Conservation (phyloP, 2,113 vertebrate genomes). For the Lycaon pictus region DNA sequence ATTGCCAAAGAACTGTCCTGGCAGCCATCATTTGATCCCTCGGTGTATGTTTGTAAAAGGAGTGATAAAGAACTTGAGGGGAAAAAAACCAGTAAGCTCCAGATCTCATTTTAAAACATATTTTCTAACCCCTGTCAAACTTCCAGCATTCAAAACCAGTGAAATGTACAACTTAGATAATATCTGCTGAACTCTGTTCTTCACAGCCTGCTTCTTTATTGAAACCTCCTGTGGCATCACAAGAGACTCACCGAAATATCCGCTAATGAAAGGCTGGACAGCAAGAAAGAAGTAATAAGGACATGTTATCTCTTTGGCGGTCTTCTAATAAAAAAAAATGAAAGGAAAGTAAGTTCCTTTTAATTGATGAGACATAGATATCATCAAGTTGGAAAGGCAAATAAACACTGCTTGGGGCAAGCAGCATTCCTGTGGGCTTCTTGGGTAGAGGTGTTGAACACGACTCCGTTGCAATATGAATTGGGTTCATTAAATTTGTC, state of each 20-base stretch:
- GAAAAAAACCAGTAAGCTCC: slow-evolving; percentile 26
- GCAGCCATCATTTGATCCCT: slow-evolving; percentile 19
- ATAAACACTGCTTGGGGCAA: slow-evolving; percentile 36
- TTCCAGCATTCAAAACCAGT: slow-evolving; percentile 17
- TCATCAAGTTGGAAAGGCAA: slow-evolving; percentile 66
- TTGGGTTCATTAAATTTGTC: slow-evolving; percentile 35
- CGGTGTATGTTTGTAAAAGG: neutral
- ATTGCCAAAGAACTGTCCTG: neutral
- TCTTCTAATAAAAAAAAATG: slow-evolving; percentile 77
- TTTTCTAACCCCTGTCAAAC: slow-evolving; percentile 29
- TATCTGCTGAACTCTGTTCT: slow-evolving; percentile 69
- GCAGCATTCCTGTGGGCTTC: neutral
- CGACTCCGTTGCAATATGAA: neutral
- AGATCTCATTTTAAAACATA: slow-evolving; percentile 69
- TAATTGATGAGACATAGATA: slow-evolving; percentile 71
- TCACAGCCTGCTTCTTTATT: slow-evolving; percentile 70
- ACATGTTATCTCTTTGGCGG: slow-evolving; percentile 74
- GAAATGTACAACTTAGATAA: slow-evolving; percentile 71
- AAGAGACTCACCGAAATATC: slow-evolving; percentile 65
- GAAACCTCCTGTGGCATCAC: slow-evolving; percentile 68
- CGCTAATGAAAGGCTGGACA: slow-evolving; percentile 74
- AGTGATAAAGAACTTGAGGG: neutral
- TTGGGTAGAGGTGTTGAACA: slow-evolving; percentile 27
- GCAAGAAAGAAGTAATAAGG: slow-evolving; percentile 74
- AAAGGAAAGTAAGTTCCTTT: slow-evolving; percentile 70